Conservation (phyloP, 1,140 invertebrate species). For the Aphaenogaster ashmeadi region DNA sequence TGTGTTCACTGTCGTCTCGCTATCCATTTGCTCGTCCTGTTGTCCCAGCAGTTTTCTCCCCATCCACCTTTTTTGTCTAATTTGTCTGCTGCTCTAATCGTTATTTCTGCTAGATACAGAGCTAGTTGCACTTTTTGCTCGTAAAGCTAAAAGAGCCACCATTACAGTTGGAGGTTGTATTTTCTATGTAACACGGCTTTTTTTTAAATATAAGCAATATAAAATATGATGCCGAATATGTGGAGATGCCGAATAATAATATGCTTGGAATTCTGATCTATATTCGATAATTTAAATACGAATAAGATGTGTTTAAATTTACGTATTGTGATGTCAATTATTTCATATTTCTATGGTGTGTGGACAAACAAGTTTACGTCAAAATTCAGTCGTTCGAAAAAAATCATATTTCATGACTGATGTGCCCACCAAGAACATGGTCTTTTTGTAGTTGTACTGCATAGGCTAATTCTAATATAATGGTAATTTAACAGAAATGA, state of each 20-base stretch:
- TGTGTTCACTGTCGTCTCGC: slow-evolving; percentile 36
- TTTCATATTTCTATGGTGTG: too few relatives aligned
- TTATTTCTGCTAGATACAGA: slow-evolving; percentile 43
- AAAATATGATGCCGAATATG: too few relatives aligned
- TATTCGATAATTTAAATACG: neutral
- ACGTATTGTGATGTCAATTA: too few relatives aligned
- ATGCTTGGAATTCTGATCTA: neutral
- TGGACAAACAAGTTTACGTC: too few relatives aligned
- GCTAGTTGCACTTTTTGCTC: slow-evolving; percentile 49
- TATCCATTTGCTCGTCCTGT: slow-evolving; percentile 63
- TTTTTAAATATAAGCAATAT: too few relatives aligned
- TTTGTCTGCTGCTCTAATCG: slow-evolving; percentile 52
- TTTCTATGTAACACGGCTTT: slow-evolving; percentile 15
- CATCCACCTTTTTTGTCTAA: slow-evolving; percentile 35
- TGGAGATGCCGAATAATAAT: neutral
- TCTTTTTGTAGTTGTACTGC: too few relatives aligned
- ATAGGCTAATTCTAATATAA: too few relatives aligned
- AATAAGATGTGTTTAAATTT: too few relatives aligned
- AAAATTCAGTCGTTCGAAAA: too few relatives aligned
- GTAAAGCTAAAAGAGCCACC: slow-evolving; percentile 39
- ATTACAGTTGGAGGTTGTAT: neutral
- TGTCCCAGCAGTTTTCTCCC: slow-evolving; percentile 51
- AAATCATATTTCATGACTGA: too few relatives aligned
- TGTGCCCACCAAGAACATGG: too few relatives aligned
- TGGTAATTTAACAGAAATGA: too few relatives aligned